Percentiles rank a stretch among this genome's conserved stretches.
These are phyloP conservation scores for Dicranocentrus wangi DNA, from an alignment of 2,888 invertebrate species.

Conservation along the genomic window DNA sequence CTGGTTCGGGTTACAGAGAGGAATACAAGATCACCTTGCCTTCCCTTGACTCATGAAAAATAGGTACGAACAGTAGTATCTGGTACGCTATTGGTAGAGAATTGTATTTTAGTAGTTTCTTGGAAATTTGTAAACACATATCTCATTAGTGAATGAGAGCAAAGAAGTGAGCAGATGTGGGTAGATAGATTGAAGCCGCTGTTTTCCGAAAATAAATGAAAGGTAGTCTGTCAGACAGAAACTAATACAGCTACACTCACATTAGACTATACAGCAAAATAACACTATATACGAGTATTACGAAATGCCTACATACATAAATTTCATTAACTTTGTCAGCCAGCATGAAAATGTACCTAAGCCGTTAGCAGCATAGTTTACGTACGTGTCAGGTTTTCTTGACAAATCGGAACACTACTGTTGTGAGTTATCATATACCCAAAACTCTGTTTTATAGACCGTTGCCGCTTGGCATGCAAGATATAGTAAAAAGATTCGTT, in stretches of 20 bases:
- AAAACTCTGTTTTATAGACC: background rate
- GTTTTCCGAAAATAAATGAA: slow-evolving; percentile 13
- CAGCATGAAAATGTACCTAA: slow-evolving; percentile 28
- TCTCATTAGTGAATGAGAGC: slow-evolving; percentile 7
- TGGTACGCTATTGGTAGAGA: background rate
- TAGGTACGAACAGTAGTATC: background rate
- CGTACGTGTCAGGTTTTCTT: background rate
- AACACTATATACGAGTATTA: background rate
- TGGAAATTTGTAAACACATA: slow-evolving; percentile 4
- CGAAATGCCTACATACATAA: background rate
- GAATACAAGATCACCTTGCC: background rate
- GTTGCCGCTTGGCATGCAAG: background rate
- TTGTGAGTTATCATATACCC: background rate
- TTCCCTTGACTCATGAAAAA: slow-evolving; percentile 9
- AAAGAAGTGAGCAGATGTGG: slow-evolving; percentile 6
- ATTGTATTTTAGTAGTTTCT: slow-evolving; percentile 12
- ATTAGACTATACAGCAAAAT: background rate
- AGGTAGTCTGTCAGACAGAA: background rate
- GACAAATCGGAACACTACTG: background rate
- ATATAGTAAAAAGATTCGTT: background rate
- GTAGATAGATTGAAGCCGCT: background rate
- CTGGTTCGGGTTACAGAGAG: background rate
- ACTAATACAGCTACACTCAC: background rate
- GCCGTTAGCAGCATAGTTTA: background rate
- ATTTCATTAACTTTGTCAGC: slow-evolving; percentile 44